Conservation (phyloP, 2,888 invertebrate genomes). For the Euproctis similis region DNA sequence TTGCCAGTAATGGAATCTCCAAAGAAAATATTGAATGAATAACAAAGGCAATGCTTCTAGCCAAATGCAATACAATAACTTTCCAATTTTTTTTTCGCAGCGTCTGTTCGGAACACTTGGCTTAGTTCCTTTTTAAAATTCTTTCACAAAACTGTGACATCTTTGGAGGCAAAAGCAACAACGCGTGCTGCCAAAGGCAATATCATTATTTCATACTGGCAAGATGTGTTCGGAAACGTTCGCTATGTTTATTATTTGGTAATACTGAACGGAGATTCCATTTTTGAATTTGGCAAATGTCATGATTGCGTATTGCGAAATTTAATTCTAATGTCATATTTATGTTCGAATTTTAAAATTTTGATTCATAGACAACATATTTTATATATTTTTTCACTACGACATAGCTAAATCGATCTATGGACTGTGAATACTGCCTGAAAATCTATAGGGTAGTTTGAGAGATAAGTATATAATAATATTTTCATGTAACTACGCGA, state of each 20-base stretch:
- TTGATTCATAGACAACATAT: too few relatives aligned
- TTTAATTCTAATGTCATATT: too few relatives aligned
- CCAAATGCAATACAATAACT: constrained; percentile 17
- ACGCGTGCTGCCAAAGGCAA: constrained; percentile 51
- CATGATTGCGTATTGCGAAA: constrained; percentile 9
- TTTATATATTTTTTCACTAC: too few relatives aligned
- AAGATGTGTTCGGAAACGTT: constrained; percentile 46
- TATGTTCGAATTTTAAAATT: too few relatives aligned
- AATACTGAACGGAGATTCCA: constrained; percentile 28
- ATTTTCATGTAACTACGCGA: too few relatives aligned
- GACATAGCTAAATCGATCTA: too few relatives aligned
- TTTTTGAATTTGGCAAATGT: constrained; percentile 24
- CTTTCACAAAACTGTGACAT: constrained; percentile 29
- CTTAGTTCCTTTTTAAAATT: constrained; percentile 32
- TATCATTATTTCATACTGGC: constrained; percentile 57
- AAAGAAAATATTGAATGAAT: too few relatives aligned
- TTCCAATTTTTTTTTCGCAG: constrained; percentile 11
- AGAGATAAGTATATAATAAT: too few relatives aligned
- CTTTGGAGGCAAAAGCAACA: constrained; percentile 29
- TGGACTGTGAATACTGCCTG: too few relatives aligned
- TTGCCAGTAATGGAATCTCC: too few relatives aligned
- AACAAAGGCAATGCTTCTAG: too few relatives aligned
- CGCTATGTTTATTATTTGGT: constrained; percentile 49
- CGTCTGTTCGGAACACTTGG: constrained; percentile 29
- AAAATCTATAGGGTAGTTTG: too few relatives aligned